Evolutionary conservation across 2,888 invertebrate genomes (phyloP), one percentile per base, ranked within the genome.

Genomic region (Drosophila macrothrix): DNA sequence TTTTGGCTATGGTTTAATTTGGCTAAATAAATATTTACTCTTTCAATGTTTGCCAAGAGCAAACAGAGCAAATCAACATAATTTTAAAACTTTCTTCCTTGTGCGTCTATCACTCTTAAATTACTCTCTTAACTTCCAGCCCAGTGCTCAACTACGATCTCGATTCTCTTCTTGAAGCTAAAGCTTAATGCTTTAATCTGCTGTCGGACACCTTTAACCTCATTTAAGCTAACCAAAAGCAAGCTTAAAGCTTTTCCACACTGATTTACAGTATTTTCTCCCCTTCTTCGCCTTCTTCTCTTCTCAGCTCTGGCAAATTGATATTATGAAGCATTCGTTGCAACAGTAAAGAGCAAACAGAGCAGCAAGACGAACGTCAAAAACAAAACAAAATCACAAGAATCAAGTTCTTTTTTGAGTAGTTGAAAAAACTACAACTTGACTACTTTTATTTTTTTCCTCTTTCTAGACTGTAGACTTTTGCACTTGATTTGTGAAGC

Each of bases 401-500:
- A 79, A 81, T 76, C 73, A 78, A 85, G 78, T 83, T 85, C 62
- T 73, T 52, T 68, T 49, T 59, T 49, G 41, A 74, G 50, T 52
- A 70, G 59, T 62, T 70, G 33, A 52, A 75, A 77, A 64, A 73
- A 64, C 58, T 65, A 58, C 54, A 65, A 43, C 72, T 76, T 72
- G 71, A 78, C 39, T 67, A 49, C 59, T 54, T 22, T 25, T 25
- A 9, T 68, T 43, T 64, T 60, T 59, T 63, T 59, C 49, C 49
- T 14, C 5, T 52, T 56, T 58, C 49, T 60, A 52, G 29, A 58
- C 46, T 25, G 10, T 53, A 4, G 37, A 62, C 52, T 66, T 73
- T 83, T 77, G 76, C 77, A 75, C 84, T 86, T 80, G 80, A 84
- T 84, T 84, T 84, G 75, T 78, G 58, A 33, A 75, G 67, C 61